A percentile compares a stretch with the other conserved stretches of the same genome.
phyloP scores from a whole-genome alignment of 2,797 vertebrate species.

The Benthosema pterotum region DNA sequence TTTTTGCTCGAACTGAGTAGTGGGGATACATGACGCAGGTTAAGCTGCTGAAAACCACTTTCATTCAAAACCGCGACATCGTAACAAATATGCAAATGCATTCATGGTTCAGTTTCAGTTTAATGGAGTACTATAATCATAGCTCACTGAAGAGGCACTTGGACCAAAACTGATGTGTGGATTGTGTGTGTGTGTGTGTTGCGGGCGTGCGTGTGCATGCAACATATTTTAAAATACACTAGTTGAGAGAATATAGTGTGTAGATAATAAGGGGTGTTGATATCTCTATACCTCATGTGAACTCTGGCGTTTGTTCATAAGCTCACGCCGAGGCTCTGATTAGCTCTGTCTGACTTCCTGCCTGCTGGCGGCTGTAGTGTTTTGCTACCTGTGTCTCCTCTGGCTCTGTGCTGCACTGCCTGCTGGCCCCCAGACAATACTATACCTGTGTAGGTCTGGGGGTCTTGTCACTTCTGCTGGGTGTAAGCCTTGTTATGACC shows the following conservation, averaged over 20 bases:
- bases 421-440: no score
- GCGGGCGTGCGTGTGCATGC: not conserved
- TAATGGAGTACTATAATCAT: not conserved
- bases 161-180: not conserved
- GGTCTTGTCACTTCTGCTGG: no score
- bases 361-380: not conserved
- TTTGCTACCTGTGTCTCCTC: conserved; percentile 8
- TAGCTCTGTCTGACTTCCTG: conserved; percentile 29
- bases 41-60: no score
- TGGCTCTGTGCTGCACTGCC: no score
- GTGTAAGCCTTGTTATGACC: no score
- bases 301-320: conserved; percentile 19
- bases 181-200: not conserved
- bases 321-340: conserved; percentile 28
- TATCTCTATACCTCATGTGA: conserved; percentile 11
- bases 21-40: no score
- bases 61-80: no score
- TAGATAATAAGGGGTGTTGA: conserved; percentile 6
- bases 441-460: no score
- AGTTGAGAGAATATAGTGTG: not conserved
- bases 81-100: not conserved
- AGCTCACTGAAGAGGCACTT: not conserved
- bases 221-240: conserved; percentile 7
- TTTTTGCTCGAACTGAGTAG: no score
- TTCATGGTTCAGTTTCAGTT: not conserved